Percentiles rank a stretch among this genome's conserved stretches.
These are phyloP conservation scores for Epinephelus fuscoguttatus DNA, from an alignment of 2,113 vertebrate species.

Conservation along the genomic window DNA sequence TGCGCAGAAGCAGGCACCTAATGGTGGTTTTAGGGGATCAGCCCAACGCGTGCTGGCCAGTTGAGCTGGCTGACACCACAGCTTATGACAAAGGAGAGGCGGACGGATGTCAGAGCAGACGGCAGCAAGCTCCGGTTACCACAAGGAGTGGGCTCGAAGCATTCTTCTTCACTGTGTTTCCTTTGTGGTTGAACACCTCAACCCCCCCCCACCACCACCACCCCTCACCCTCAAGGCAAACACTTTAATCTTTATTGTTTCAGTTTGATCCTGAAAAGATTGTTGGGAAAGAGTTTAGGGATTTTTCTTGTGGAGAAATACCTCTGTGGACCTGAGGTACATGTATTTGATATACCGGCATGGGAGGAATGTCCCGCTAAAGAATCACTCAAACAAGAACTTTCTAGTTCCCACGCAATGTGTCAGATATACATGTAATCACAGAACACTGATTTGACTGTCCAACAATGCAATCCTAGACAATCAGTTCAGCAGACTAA, in stretches of 20 bases:
- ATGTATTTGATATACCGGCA: not conserved
- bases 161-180: constrained; percentile 65
- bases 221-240: constrained; percentile 45
- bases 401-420: not conserved
- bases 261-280: constrained; percentile 39
- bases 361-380: not conserved
- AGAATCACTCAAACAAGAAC: constrained; percentile 7
- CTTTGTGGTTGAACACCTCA: constrained; percentile 59
- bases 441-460: not conserved
- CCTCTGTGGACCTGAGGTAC: not conserved
- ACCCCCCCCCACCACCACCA: not conserved
- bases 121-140: constrained; percentile 60
- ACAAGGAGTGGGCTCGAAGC: constrained; percentile 61
- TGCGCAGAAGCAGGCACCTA: constrained; percentile 39
- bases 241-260: constrained; percentile 47
- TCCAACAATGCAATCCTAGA: not conserved
- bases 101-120: constrained; percentile 64
- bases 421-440: constrained; percentile 4
- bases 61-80: constrained; percentile 66
- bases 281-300: constrained; percentile 44
- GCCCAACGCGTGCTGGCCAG: constrained; percentile 69
- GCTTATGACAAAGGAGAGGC: constrained; percentile 74
- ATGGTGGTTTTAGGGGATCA: constrained; percentile 77
- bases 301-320: constrained; percentile 64
- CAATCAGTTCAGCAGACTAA: too few relatives aligned